Evolutionary conservation across 2,113 vertebrate species (phyloP).

Genomic region (Otus sunia): DNA sequence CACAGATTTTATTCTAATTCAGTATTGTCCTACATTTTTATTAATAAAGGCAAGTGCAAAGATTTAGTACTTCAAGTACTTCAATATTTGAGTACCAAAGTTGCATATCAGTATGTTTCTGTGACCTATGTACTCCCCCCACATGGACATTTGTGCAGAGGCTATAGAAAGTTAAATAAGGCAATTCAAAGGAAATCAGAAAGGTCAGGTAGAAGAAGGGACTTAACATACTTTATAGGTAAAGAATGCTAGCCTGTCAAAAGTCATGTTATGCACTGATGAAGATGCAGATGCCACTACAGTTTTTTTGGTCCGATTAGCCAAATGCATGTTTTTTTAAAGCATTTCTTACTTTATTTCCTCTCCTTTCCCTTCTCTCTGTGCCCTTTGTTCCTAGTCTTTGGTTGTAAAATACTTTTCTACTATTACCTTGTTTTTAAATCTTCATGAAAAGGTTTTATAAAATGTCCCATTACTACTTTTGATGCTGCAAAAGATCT

Average conservation of each 20-base stretch:
- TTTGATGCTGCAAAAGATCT: not conserved
- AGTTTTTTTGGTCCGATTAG: not conserved
- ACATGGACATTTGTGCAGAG: not conserved
- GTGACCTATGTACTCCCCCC: not conserved
- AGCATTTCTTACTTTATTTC: not conserved
- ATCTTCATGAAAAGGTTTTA: not conserved
- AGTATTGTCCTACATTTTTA: not conserved
- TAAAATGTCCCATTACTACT: not conserved
- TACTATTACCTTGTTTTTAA: not conserved
- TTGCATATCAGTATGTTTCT: not conserved
- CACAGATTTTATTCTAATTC: not conserved
- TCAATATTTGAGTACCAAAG: not conserved
- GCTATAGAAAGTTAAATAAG: not conserved
- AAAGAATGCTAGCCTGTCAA: not conserved
- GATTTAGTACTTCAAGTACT: not conserved
- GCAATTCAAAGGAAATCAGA: not conserved
- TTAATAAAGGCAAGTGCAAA: not conserved
- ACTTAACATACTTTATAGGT: not conserved
- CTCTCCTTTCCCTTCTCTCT: not conserved
- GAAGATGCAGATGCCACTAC: not conserved
- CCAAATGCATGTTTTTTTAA: not conserved
- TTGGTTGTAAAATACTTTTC: not conserved
- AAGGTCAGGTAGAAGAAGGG: not conserved
- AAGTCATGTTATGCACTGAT: not conserved
- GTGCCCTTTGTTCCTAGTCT: not conserved